A percentile compares a stretch with the other conserved stretches of the same genome.
phyloP scores from a whole-genome alignment of 2,797 vertebrate species.

The Moxostoma hubbsi region DNA sequence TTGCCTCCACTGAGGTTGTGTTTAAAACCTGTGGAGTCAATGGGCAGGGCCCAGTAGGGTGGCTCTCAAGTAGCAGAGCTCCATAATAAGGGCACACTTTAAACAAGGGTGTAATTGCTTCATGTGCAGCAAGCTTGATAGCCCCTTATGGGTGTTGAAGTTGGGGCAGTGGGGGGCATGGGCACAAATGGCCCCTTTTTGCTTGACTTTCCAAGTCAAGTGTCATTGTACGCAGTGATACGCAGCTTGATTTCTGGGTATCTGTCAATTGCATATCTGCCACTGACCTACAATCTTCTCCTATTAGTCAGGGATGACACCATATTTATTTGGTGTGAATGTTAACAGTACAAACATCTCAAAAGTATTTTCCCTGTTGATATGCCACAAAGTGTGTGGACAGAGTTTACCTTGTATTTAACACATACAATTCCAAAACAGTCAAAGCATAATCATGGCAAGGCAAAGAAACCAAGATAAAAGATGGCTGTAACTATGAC shows the following conservation, averaged over 20 bases:
- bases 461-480: constrained; percentile 7
- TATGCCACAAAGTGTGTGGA: no score
- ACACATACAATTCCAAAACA: no score
- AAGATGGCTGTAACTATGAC: not conserved
- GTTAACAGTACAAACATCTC: no score
- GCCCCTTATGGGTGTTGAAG: constrained; percentile 36
- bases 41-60: constrained; percentile 18
- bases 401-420: no score
- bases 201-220: constrained; percentile 47
- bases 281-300: not conserved
- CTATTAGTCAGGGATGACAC: no score
- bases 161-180: constrained; percentile 23
- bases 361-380: no score
- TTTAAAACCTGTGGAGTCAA: constrained; percentile 42
- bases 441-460: not conserved
- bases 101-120: constrained; percentile 50
- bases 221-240: constrained; percentile 34
- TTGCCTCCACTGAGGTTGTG: constrained; percentile 32
- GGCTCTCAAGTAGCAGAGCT: constrained; percentile 36
- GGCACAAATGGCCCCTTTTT: not conserved
- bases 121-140: constrained; percentile 37
- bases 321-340: no score
- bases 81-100: constrained; percentile 46
- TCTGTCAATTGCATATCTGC: not conserved
- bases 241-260: not conserved